phyloP scores from a whole-genome alignment of 2,113 vertebrate genomes.

The Candoia aspera region DNA sequence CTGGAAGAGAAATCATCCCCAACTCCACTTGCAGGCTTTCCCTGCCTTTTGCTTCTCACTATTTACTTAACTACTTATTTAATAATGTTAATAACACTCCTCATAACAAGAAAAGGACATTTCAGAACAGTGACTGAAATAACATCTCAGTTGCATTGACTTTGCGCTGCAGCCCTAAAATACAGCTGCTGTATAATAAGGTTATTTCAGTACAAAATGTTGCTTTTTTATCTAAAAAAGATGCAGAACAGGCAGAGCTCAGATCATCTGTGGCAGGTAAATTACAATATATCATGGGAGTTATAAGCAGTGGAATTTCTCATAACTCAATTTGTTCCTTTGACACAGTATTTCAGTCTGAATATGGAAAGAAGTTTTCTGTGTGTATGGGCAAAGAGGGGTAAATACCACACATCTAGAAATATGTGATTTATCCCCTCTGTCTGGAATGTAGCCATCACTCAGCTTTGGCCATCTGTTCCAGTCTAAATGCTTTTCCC shows the following conservation, averaged over 20 bases:
- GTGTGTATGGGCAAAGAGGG: neutral
- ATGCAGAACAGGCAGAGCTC: neutral
- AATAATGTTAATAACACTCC: neutral
- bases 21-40: neutral
- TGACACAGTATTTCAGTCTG: neutral
- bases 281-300: neutral
- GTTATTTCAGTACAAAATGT: neutral
- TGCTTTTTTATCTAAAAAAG: neutral
- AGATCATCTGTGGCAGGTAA: neutral
- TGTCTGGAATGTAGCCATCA: neutral
- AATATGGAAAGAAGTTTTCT: neutral
- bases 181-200: neutral
- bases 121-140: neutral
- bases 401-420: neutral
- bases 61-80: neutral
- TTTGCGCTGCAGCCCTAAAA: neutral
- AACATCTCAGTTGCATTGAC: neutral
- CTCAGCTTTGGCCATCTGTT: neutral
- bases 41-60: neutral
- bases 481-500: neutral
- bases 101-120: neutral
- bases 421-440: neutral
- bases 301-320: constrained; percentile 4
- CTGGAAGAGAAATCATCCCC: neutral
- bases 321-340: neutral